phyloP scores from a whole-genome alignment of 2,797 vertebrate genomes.

The Enteromius anoplus region DNA sequence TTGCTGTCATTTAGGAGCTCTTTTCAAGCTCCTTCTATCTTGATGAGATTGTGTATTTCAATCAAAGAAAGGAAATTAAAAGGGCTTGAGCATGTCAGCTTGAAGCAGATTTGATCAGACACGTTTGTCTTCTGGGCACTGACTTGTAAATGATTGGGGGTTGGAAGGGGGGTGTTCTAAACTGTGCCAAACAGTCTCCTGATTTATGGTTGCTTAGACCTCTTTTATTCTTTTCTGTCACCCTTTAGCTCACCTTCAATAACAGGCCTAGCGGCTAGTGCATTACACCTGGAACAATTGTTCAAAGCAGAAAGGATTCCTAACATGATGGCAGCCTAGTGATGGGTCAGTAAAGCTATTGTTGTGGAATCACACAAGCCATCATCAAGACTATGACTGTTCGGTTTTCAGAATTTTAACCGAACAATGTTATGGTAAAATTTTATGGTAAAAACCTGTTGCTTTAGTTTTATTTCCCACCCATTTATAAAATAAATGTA shows the following conservation, averaged over 20 bases:
- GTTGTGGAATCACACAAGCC: slow-evolving; percentile 50
- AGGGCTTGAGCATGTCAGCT: slow-evolving; percentile 45
- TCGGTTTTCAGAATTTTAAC: slow-evolving; percentile 29
- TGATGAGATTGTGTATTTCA: slow-evolving; percentile 51
- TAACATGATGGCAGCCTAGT: background rate
- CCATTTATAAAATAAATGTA: background rate
- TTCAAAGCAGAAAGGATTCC: slow-evolving; percentile 25
- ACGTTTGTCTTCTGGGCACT: slow-evolving; percentile 14
- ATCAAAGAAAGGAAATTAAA: slow-evolving; percentile 56
- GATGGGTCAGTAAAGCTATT: slow-evolving; percentile 1
- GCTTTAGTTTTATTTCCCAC: background rate
- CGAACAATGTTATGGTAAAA: background rate
- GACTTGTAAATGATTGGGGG: slow-evolving; percentile 6
- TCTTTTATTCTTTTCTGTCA: slow-evolving; percentile 55
- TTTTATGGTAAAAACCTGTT: background rate
- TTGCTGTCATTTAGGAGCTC: slow-evolving; percentile 47
- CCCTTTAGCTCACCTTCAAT: slow-evolving; percentile 48
- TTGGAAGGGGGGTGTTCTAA: background rate
- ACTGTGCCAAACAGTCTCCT: slow-evolving; percentile 37
- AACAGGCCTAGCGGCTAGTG: slow-evolving; percentile 41
- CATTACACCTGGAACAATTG: slow-evolving; percentile 25
- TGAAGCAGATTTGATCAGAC: slow-evolving; percentile 55
- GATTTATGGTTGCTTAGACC: slow-evolving; percentile 59
- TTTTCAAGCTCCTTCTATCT: slow-evolving; percentile 20
- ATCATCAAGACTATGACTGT: slow-evolving; percentile 58